These are phyloP conservation scores for Bedellia somnulentella DNA, from an alignment of 2,888 invertebrate genomes.

Conservation along the genomic window DNA sequence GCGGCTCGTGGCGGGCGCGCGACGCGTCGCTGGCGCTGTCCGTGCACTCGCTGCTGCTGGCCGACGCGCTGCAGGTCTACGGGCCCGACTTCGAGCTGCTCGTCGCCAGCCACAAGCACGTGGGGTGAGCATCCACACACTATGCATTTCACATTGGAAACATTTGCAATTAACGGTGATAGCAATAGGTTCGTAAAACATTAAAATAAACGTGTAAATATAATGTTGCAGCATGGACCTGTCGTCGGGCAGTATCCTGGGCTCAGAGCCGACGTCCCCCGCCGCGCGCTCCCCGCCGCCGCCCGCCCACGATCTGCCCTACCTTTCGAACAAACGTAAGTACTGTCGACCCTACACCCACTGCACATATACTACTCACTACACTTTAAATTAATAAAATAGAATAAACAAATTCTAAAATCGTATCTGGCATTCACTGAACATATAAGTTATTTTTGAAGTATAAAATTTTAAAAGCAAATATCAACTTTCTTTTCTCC, in stretches of 20 bases:
- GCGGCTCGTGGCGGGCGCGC: conserved; percentile 71
- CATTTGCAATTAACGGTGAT: too few species aligned
- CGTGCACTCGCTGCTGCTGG: conserved; percentile 89
- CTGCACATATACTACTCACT: too few species aligned
- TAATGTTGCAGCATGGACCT: conserved; percentile 77
- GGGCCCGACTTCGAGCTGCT: conserved; percentile 94
- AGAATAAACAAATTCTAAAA: too few species aligned
- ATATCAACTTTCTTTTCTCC: too few species aligned
- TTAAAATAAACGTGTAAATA: background rate
- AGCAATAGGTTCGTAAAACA: too few species aligned
- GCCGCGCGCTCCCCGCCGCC: conserved; percentile 55
- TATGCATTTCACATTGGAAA: background rate
- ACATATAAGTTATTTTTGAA: too few species aligned
- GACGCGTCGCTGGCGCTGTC: conserved; percentile 81
- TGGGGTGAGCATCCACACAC: conserved; percentile 65
- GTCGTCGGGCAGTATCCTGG: conserved; percentile 86
- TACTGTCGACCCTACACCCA: too few species aligned
- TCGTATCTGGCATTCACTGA: too few species aligned
- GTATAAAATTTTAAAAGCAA: too few species aligned
- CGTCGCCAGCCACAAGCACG: conserved; percentile 92
- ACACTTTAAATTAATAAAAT: too few species aligned
- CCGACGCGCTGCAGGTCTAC: conserved; percentile 93
- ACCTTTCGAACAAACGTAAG: conserved; percentile 26
- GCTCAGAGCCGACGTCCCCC: conserved; percentile 91
- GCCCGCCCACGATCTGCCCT: conserved; percentile 22